Base-by-base conservation (phyloP, 1,140 invertebrate genomes). In the Drosophila sp. region DNA sequence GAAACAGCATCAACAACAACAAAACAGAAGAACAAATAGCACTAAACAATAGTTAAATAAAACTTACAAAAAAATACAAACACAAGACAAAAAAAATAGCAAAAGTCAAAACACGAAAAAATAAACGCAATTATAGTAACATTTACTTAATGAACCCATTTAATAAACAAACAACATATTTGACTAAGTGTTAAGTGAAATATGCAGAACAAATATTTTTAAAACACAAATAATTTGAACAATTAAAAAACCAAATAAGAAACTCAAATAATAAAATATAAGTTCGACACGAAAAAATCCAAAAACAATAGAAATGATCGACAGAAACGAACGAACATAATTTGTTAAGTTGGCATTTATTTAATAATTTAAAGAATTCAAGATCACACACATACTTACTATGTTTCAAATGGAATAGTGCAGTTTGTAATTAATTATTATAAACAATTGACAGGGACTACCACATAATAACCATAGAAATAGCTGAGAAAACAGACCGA, bases 381-480 rank as follows among this genome's bases (percentile, higher is more conserved):
- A n/a, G n/a, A 53, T 9, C 7, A 16, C n/a, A n/a, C n/a, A n/a
- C n/a, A n/a, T n/a, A n/a, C 32, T 45, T 46, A 21, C 29, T 71
- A 71, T 70, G 66, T 70, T 74, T 70, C 54, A 38, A 64, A 57
- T 45, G 58, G 41, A 59, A 70, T 38, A 74, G 58, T 69, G 43
- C 43, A 56, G 59, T 66, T 72, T 72, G 45, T 66, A 65, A 71
- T 71, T 76, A 82, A 86, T 87, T 59, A 78, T 81, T 87, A 89
- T 87, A 27, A 89, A 90, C 84, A 76, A 89, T 83, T 89, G 89
- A 82, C 84, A 90, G 89, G 87, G 89, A 90, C 76, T 90, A 90
- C 79, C 77, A 83, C 61, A 66, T 83, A 89, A 89, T 90, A 73
- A 77, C 57, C 57, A 89, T 80, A 89, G 72, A 89, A 80, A 80